Evolutionary conservation across 2,888 invertebrate species (phyloP).

Genomic region (Cataglyphis rosenhaueri): DNA sequence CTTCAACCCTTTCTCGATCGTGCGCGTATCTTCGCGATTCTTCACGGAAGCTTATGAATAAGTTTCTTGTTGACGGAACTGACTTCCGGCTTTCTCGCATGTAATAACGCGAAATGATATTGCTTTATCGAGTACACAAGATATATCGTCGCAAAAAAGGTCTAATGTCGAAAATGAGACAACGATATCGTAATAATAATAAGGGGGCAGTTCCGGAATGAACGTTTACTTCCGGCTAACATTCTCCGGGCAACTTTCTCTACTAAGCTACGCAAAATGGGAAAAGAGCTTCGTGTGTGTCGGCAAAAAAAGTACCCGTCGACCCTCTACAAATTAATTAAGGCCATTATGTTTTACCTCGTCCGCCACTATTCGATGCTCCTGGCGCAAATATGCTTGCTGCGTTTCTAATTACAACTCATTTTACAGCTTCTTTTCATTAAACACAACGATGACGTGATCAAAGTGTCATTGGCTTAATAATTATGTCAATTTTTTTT

Average conservation of each 20-base stretch:
- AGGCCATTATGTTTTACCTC: constrained; percentile 43
- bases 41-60: constrained; percentile 68
- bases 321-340: constrained; percentile 49
- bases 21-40: constrained; percentile 59
- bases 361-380: constrained; percentile 21
- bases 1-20: constrained; percentile 64
- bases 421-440: constrained; percentile 13
- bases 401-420: constrained; percentile 36
- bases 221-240: constrained; percentile 18
- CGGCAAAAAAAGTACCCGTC: constrained; percentile 25
- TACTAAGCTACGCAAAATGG: constrained; percentile 21
- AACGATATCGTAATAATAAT: constrained; percentile 20
- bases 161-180: constrained; percentile 25
- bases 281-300: constrained; percentile 27
- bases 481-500: background rate
- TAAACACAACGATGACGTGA: background rate
- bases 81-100: background rate
- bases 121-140: background rate
- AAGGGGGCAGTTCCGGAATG: constrained; percentile 2
- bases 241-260: constrained; percentile 4
- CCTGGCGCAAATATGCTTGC: constrained; percentile 14
- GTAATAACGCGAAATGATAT: constrained; percentile 22
- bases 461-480: constrained; percentile 2
- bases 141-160: background rate
- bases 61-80: constrained; percentile 52